Evolutionary conservation across 1,140 invertebrate species (phyloP), one percentile per base, ranked within the genome.

Genomic region (Eciton burchellii): DNA sequence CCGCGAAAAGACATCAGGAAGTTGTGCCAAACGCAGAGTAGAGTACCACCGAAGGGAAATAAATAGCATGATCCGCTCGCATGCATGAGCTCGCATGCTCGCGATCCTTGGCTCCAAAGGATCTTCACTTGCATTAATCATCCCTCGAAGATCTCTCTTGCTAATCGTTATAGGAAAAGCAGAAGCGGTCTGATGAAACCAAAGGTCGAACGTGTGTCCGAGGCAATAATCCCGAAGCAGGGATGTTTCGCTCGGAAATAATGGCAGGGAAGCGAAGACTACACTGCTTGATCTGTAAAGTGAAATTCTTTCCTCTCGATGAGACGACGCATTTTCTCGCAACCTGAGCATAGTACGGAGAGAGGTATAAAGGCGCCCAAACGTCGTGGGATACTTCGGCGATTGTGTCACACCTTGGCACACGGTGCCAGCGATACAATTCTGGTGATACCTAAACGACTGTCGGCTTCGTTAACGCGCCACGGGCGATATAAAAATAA

Each of bases 351-450:
- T 49, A 29, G n/a, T 63, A 45, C 47, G 45, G 63, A 56, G 49
- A 70, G 56, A 79, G 63, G 19, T 35, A 74, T 62, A 74, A 62
- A 74, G 49, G 57, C 72, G 24, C 57, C 60, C 72, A 43, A 62
- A 19, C 62, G 62, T 77, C 45, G 63, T 59, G 63, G 19, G 24
- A 72, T 86, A 35, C 35, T 35, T 72, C 71, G 84, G 62, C 52
- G 79, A 85, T 85, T 85, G 63, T 85, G 71, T 86, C 84, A 85
- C 65, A 57, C 41, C 52, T 85, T 85, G 85, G 83, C 83, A 82
- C 65, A 45, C 71, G 71, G 71, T 45, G 74, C 65, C 43, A 81
- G 52, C 68, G 60, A 60, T 26, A 79, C 63, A 79, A 79, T 79
- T 16, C 41, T 16, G 41, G 54, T 57, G 63, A 70, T 19, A 57